phyloP scores from a whole-genome alignment of 2,113 vertebrate species.

The Uria lomvia region DNA sequence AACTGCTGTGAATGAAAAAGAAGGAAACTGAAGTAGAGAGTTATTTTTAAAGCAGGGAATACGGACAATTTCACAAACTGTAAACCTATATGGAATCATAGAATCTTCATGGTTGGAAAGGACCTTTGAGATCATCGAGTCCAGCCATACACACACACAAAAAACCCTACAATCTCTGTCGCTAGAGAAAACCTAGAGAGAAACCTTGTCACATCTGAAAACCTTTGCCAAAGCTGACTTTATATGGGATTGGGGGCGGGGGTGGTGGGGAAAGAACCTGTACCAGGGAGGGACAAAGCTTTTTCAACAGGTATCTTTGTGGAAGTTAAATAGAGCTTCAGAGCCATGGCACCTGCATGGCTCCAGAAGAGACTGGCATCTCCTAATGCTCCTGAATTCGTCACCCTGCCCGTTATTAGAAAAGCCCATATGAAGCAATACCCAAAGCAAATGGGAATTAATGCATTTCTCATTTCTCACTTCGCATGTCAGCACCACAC shows the following conservation, averaged over 20 bases:
- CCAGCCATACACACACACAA: too few species aligned
- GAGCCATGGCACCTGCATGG: not conserved
- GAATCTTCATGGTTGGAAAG: too few species aligned
- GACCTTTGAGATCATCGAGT: too few species aligned
- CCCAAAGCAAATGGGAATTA: not conserved
- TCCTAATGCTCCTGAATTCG: not conserved
- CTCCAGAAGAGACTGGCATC: not conserved
- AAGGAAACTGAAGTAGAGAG: not conserved
- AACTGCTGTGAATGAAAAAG: not conserved
- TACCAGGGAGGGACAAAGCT: not conserved
- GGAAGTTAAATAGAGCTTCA: not conserved
- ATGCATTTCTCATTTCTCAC: not conserved
- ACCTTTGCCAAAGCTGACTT: not conserved
- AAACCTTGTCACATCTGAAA: not conserved
- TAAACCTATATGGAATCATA: not conserved
- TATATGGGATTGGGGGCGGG: not conserved
- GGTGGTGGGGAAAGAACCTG: not conserved
- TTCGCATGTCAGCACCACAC: not conserved
- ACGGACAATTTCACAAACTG: not conserved
- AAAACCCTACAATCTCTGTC: too few species aligned
- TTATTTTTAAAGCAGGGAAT: not conserved
- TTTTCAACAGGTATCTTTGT: not conserved
- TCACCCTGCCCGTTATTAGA: not conserved
- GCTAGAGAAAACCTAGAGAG: too few species aligned
- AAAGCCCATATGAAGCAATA: not conserved